Conservation (phyloP, 2,888 invertebrate species). For the Ochropleura plecta region DNA sequence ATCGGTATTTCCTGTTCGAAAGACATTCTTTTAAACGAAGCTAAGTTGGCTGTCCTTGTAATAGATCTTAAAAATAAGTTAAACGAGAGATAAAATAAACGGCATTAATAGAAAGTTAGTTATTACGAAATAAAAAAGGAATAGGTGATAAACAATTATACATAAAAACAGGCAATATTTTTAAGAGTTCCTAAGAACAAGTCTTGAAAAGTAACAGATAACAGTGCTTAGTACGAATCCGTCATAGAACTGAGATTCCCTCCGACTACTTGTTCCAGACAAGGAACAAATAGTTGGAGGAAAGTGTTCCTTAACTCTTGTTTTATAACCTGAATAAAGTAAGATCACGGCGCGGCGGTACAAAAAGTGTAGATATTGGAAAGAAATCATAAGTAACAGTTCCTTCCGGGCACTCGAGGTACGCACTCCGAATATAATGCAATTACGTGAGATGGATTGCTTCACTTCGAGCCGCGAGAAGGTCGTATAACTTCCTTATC, state of each 20-base stretch:
- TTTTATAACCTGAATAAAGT: conserved; percentile 63
- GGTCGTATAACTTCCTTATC: conserved; percentile 80
- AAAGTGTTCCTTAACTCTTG: conserved; percentile 63
- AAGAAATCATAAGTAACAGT: conserved; percentile 75
- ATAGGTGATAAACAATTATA: not conserved
- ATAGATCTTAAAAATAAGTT: conserved; percentile 2
- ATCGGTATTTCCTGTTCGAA: conserved; percentile 2
- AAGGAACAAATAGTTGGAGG: conserved; percentile 55
- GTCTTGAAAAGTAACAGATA: conserved; percentile 48
- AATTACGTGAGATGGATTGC: conserved; percentile 85
- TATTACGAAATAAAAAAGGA: not conserved
- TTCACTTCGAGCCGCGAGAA: conserved; percentile 76
- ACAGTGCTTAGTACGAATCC: conserved; percentile 45
- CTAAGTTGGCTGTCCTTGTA: not conserved
- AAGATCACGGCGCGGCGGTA: conserved; percentile 50
- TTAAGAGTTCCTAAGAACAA: conserved; percentile 15
- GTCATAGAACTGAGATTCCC: conserved; percentile 41
- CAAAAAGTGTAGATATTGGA: conserved; percentile 74
- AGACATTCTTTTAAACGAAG: not conserved
- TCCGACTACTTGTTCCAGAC: conserved; percentile 3
- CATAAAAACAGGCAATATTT: not conserved
- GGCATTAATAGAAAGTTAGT: not conserved
- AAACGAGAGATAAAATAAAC: not conserved
- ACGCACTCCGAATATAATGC: conserved; percentile 82
- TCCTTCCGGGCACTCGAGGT: conserved; percentile 73